Conservation (phyloP, 2,113 vertebrate genomes). For the Forbesichthys agassizii region DNA sequence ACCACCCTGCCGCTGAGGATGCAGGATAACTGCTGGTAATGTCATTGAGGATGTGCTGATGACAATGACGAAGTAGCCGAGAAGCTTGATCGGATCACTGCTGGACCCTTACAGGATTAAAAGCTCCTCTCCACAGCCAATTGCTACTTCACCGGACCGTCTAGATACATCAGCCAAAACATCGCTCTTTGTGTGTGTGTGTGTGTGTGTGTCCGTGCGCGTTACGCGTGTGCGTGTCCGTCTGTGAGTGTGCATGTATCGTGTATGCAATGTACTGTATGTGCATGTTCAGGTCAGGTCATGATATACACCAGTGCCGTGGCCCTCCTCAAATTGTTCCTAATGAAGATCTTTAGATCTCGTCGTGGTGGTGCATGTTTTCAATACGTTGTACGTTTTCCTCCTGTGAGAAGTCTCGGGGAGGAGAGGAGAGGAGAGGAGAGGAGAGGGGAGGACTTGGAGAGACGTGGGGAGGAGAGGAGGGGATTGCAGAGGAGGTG, state of each 20-base stretch:
- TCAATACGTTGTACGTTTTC: conserved; percentile 28
- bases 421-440: neutral
- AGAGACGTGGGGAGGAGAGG: conserved; percentile 17
- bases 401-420: conserved; percentile 28
- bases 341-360: conserved; percentile 42
- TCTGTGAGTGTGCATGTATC: neutral
- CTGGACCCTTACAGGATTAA: conserved; percentile 64
- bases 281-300: conserved; percentile 14
- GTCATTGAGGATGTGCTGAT: conserved; percentile 67
- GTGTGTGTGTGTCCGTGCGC: conserved; percentile 16
- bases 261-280: neutral
- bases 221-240: neutral
- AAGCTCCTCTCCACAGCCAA: conserved; percentile 51
- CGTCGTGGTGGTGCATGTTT: conserved; percentile 17
- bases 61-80: conserved; percentile 74
- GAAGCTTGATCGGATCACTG: conserved; percentile 66
- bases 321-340: conserved; percentile 23
- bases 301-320: conserved; percentile 14
- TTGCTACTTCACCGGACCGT: conserved; percentile 48
- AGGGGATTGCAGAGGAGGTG: conserved; percentile 2
- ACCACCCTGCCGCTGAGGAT: conserved; percentile 16
- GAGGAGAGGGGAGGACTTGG: conserved; percentile 22
- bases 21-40: conserved; percentile 59
- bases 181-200: neutral
- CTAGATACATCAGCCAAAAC: conserved; percentile 39